Percentiles rank a stretch among this genome's conserved stretches.
phyloP scores from a whole-genome alignment of 2,888 invertebrate genomes.

The Lasius fuliginosus region DNA sequence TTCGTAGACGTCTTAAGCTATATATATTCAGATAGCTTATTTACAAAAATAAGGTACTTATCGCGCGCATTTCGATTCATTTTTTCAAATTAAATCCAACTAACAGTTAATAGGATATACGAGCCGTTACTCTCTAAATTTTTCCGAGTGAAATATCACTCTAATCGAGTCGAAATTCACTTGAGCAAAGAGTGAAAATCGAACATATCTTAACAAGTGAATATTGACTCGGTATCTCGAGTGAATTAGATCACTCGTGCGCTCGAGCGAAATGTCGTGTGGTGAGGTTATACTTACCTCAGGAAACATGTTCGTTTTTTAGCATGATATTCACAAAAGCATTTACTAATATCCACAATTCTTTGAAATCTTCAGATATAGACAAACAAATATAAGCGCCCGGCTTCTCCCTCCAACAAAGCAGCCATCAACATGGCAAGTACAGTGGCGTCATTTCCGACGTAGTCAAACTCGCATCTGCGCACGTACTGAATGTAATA shows the following conservation, averaged over 20 bases:
- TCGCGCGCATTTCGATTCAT: no score
- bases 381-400: neutral
- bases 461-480: neutral
- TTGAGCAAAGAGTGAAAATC: no score
- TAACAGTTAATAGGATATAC: no score
- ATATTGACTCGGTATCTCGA: no score
- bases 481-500: neutral
- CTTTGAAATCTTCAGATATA: neutral
- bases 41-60: neutral
- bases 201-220: no score
- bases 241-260: no score
- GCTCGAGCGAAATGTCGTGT: neutral
- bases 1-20: neutral
- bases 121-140: no score
- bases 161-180: no score
- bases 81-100: no score
- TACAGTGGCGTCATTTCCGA: no score
- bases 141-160: no score
- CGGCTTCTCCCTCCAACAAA: neutral
- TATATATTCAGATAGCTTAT: neutral
- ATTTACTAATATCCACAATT: neutral
- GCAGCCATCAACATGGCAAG: neutral
- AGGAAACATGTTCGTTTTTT: neutral
- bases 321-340: neutral
- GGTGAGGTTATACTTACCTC: slow-evolving; percentile 4